Conservation (phyloP, 2,113 vertebrate genomes). For the Phoxinus phoxinus region DNA sequence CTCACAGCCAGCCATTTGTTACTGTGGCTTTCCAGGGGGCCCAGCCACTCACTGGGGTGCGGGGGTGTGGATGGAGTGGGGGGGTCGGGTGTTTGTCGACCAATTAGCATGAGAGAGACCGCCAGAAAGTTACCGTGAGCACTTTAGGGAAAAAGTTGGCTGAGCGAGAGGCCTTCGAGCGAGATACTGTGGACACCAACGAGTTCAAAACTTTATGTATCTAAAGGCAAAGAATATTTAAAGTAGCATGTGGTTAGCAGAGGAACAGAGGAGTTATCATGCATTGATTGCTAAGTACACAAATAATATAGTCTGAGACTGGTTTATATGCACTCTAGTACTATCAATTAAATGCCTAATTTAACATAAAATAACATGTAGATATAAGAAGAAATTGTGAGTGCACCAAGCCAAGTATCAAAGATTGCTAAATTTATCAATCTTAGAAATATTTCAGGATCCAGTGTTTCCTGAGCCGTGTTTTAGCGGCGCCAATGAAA, state of each 20-base stretch:
- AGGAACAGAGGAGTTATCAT: not conserved
- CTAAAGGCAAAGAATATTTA: conserved; percentile 31
- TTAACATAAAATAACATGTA: not conserved
- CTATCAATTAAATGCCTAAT: not conserved
- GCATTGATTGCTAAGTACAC: not conserved
- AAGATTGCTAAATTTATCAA: not conserved
- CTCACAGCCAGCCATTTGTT: conserved; percentile 84
- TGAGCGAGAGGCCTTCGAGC: conserved; percentile 41
- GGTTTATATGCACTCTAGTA: not conserved
- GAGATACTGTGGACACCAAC: conserved; percentile 52
- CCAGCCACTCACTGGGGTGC: conserved; percentile 65
- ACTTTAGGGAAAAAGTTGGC: conserved; percentile 67
- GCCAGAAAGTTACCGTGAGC: conserved; percentile 77
- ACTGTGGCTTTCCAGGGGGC: conserved; percentile 81
- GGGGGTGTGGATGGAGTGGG: conserved; percentile 51
- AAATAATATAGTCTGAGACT: not conserved
- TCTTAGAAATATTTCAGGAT: not conserved
- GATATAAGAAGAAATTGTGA: not conserved
- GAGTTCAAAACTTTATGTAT: conserved; percentile 48
- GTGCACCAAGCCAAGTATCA: not conserved
- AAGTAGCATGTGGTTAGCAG: not conserved
- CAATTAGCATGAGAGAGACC: conserved; percentile 80
- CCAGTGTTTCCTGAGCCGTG: not conserved
- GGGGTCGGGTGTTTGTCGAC: conserved; percentile 76
- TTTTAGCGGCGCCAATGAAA: not conserved